Conservation (phyloP, 2,113 vertebrate species). For the Colius striatus region DNA sequence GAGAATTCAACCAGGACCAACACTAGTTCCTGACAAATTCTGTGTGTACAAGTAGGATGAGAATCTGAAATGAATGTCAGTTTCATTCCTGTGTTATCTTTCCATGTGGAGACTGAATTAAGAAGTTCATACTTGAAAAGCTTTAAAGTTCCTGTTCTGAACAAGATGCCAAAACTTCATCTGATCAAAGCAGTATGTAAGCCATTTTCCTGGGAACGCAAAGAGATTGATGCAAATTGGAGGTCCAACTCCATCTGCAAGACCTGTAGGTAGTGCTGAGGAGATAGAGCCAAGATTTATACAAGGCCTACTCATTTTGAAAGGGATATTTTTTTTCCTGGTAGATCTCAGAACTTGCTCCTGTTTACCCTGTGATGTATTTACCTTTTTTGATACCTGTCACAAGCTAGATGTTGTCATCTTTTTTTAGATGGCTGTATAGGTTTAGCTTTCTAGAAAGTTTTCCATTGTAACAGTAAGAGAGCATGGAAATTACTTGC, state of each 20-base stretch:
- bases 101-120: not conserved
- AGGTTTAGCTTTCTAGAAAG: not conserved
- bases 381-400: not conserved
- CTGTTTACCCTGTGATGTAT: fast-evolving
- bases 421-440: not conserved
- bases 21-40: not conserved
- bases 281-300: not conserved
- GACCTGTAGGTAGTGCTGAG: not conserved
- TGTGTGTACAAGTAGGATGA: not conserved
- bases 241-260: not conserved
- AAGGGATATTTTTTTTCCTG: not conserved
- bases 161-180: not conserved
- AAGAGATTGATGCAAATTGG: not conserved
- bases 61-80: not conserved
- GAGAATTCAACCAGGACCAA: not conserved
- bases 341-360: not conserved
- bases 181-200: not conserved
- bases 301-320: not conserved
- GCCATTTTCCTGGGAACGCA: not conserved
- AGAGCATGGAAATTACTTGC: not conserved
- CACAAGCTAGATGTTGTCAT: not conserved
- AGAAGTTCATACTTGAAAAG: not conserved
- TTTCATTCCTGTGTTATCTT: not conserved
- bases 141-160: not conserved
- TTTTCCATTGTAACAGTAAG: not conserved